Evolutionary conservation across 2,797 vertebrate species (phyloP), one percentile per base, ranked within the genome.

Genomic region (Xyrichtys novacula): DNA sequence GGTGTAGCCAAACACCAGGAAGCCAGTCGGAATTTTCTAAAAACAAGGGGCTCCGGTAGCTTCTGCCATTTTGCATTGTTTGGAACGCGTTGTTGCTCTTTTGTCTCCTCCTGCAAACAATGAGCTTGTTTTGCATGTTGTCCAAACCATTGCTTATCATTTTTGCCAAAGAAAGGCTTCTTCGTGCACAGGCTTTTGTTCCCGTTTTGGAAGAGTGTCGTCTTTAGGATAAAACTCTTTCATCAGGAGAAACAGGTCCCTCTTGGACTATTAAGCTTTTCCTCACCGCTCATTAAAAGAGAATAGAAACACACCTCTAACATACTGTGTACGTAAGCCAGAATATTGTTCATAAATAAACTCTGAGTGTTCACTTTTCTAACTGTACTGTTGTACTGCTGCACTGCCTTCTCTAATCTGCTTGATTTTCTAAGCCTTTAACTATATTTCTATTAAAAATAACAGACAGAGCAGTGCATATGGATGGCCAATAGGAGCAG

Each of bases 191-290:
- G 28, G 72, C 67, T 85, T 82, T 88, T 88, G 63, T 85, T 85
- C 60, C 70, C 50, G 22, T 32, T 70, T 69, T 23, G 64, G 76
- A 89, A 78, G 74, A 67, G 67, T 73, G 77, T 83, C 48, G 47
- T 79, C 77, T 78, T 78, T 40, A 71, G 81, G 68, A 85, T 85
- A 66, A 68, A 81, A 65, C 67, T 68, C 81, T 87, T 86, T 89
- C 71, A 88, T 90, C 74, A 75, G 71, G 60, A 43, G 56, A 66
- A 89, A 90, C 74, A 53, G 66, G 68, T 76, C 80, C 73, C 79
- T 72, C 85, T 84, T 78, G 74, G 70, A 75, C 54, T 68, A 72
- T 85, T 81, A 86, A 65, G 72, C 71, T 73, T 70, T 73, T 36
- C 71, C 74, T 76, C 65, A 65, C 44, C 67, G 73, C 74, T 85